A percentile compares a stretch with the other conserved stretches of the same genome.
These are phyloP conservation scores for Antheraea mylitta DNA, from an alignment of 1,140 invertebrate species.

Conservation along the genomic window DNA sequence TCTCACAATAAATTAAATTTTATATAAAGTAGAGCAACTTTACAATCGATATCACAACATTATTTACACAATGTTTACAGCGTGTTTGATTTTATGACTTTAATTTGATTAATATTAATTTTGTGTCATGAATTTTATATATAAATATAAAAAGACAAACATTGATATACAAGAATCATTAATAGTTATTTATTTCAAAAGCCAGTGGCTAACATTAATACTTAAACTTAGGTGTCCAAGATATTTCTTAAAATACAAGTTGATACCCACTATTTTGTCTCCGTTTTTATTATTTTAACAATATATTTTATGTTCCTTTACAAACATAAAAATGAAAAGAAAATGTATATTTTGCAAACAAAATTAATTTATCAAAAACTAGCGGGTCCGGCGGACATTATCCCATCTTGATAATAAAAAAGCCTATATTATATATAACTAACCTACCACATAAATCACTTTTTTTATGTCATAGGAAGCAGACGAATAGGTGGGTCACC, in stretches of 20 bases:
- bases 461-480: too few species aligned
- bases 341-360: too few species aligned
- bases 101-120: constrained; percentile 4
- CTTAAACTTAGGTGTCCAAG: background rate
- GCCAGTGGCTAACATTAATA: background rate
- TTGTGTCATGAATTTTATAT: background rate
- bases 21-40: constrained; percentile 51
- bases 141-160: background rate
- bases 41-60: constrained; percentile 34
- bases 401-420: too few species aligned
- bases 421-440: too few species aligned
- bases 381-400: too few species aligned
- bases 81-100: constrained; percentile 17
- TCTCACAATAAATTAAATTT: constrained; percentile 63
- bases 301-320: too few species aligned
- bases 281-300: too few species aligned
- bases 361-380: too few species aligned
- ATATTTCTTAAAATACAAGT: background rate
- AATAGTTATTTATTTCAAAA: background rate
- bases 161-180: background rate
- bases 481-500: too few species aligned
- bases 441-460: too few species aligned
- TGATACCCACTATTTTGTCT: too few species aligned
- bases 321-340: too few species aligned
- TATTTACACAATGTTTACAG: constrained; percentile 27